Evolutionary conservation across 2,888 invertebrate genomes (phyloP), one percentile per base, ranked within the genome.

Genomic region (Sphaeridia pumilis): DNA sequence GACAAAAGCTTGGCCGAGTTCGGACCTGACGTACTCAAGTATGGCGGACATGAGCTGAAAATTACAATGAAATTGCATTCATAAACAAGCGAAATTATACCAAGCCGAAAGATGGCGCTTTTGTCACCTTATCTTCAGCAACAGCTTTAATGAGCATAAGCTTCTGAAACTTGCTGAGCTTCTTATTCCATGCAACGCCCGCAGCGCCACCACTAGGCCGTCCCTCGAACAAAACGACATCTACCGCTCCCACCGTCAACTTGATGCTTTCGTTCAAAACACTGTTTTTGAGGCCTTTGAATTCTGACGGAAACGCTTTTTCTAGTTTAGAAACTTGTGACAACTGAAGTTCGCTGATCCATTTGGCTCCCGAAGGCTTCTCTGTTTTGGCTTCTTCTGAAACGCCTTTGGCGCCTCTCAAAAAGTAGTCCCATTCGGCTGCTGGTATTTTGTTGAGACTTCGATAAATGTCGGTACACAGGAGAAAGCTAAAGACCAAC

Each of bases 401-500:
- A 38, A 12, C 49, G 3, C 56, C 50, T 7, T 44, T 49, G 5
- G 55, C 61, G 1, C 88, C 90, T 35, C 87, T 76, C 1, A 89
- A 73, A 50, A 92, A 74, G 68, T 83, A 90, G 69, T 80, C 81
- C 80, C 86, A 88, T 65, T 88, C 82, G 0, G 72, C 70, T 0
- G 75, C 73, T 0, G 68, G 69, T 12, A 92, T 78, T 1, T 72
- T 67, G 0, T 75, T 76, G 1, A 76, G 77, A 65, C 84, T 76
- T 49, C 80, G 75, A 67, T 80, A 79, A 60, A 92, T 80, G 2
- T 86, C 82, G 56, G 81, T 75, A 66, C 86, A 84, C 14, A 90
- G 71, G 72, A 90, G 78, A 67, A 92, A 85, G 67, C 85, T 87
- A 69, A 84, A 92, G 52, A 92, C 82, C 1, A 92, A 75, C 71